phyloP scores from a whole-genome alignment of 2,797 vertebrate species.

The Sebastes minor region DNA sequence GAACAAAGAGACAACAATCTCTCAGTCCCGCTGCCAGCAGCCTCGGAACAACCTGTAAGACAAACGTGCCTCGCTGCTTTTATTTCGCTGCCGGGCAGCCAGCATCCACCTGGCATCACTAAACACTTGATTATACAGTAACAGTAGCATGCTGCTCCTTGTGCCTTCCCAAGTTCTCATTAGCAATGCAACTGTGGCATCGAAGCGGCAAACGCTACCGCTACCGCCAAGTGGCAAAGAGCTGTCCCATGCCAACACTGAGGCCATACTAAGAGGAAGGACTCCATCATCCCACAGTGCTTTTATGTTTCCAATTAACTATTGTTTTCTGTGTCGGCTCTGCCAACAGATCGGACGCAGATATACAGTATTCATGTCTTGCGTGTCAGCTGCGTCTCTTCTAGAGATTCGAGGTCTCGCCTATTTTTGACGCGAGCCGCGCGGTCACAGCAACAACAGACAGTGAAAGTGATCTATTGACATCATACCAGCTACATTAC shows the following conservation, averaged over 20 bases:
- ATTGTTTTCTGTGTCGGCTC: background rate
- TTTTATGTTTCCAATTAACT: conserved; percentile 20
- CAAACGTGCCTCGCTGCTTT: conserved; percentile 9
- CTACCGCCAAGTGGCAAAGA: conserved; percentile 6
- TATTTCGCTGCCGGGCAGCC: conserved; percentile 16
- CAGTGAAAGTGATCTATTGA: no score
- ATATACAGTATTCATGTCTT: background rate
- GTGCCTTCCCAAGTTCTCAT: conserved; percentile 48
- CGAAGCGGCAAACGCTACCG: background rate
- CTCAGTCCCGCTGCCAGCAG: background rate
- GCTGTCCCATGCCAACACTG: background rate
- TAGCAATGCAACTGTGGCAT: conserved; percentile 7
- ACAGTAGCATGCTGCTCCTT: background rate
- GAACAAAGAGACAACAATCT: conserved; percentile 5
- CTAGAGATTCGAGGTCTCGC: no score
- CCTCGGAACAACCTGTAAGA: conserved; percentile 21
- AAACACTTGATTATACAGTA: conserved; percentile 41
- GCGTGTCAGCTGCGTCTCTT: no score
- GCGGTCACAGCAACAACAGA: no score
- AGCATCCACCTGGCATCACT: conserved; percentile 37
- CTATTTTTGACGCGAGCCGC: no score
- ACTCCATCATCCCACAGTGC: conserved; percentile 5
- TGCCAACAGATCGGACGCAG: background rate
- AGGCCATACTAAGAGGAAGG: conserved; percentile 4
- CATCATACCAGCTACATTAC: no score